phyloP scores from a whole-genome alignment of 2,888 invertebrate species.

The Sepioteuthis lessoniana region DNA sequence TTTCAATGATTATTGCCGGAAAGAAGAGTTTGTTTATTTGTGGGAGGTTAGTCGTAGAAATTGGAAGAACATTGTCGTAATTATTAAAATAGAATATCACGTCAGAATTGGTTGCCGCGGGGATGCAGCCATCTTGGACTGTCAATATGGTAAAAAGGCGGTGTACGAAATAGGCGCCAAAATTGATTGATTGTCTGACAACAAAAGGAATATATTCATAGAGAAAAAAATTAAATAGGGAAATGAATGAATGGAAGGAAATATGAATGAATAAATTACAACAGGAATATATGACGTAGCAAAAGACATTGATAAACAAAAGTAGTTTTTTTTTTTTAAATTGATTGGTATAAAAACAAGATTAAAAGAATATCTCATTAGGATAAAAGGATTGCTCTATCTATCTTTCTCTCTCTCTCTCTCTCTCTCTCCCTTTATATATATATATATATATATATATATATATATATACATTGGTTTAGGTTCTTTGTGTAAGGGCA shows the following conservation, averaged over 20 bases:
- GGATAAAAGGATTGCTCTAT: not conserved
- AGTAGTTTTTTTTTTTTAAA: too few relatives aligned
- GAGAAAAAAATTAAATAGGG: not conserved
- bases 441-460: constrained; percentile 2
- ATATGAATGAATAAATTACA: not conserved
- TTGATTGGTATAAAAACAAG: too few relatives aligned
- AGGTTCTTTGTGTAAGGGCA: too few relatives aligned
- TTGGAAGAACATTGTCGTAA: not conserved
- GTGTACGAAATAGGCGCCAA: not conserved
- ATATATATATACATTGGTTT: not conserved
- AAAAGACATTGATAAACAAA: too few relatives aligned
- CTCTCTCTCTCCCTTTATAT: not conserved
- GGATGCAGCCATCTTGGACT: not conserved
- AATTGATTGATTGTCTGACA: not conserved
- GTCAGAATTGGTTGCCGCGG: not conserved
- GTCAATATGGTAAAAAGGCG: not conserved
- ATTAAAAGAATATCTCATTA: too few relatives aligned
- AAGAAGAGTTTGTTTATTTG: not conserved
- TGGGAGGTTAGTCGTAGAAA: not conserved
- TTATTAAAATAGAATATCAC: not conserved
- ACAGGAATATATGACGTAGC: not conserved
- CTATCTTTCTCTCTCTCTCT: not conserved
- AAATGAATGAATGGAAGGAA: not conserved
- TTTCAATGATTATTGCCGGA: not conserved
- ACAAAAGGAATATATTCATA: not conserved